A percentile compares a stretch with the other conserved stretches of the same genome.
These are phyloP conservation scores for Acanthococcus lagerstroemiae DNA, from an alignment of 2,888 invertebrate species.

Conservation along the genomic window DNA sequence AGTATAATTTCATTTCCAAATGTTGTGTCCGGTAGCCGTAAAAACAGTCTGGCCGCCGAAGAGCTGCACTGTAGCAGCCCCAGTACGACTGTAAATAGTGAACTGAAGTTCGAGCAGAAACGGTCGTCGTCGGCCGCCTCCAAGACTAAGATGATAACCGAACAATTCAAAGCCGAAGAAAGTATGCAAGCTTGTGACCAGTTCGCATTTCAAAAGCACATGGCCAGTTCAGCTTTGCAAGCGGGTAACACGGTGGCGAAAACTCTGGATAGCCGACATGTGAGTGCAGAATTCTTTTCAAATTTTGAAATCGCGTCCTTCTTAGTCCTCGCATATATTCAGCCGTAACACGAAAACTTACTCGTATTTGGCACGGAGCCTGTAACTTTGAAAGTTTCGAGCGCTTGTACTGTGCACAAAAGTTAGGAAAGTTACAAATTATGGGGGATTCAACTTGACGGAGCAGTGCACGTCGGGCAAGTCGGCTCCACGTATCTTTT, in stretches of 20 bases:
- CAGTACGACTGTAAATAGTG: not conserved
- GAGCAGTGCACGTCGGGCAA: too few relatives aligned
- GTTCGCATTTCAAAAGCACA: conserved; percentile 9
- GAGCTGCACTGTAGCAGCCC: conserved; percentile 4
- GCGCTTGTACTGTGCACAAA: too few relatives aligned
- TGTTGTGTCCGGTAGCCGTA: conserved; percentile 4
- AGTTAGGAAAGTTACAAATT: too few relatives aligned
- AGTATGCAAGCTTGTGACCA: too few relatives aligned
- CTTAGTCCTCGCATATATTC: too few relatives aligned
- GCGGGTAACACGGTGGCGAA: not conserved
- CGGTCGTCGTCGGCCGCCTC: conserved; percentile 9
- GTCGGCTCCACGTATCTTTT: too few relatives aligned
- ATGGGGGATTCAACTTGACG: too few relatives aligned
- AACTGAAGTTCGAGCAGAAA: conserved; percentile 16
- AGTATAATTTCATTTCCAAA: conserved; percentile 6
- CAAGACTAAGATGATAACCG: conserved; percentile 10
- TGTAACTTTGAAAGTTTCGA: too few relatives aligned
- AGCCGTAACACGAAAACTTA: too few relatives aligned
- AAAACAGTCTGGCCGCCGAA: conserved; percentile 5
- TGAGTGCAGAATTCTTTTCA: too few relatives aligned
- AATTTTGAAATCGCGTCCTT: too few relatives aligned
- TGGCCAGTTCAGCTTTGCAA: not conserved
- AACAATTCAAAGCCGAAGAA: conserved; percentile 14
- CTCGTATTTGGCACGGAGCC: too few relatives aligned
- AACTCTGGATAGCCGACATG: conserved; percentile 4